phyloP scores from a whole-genome alignment of 2,113 vertebrate genomes.

The Isurus oxyrinchus region DNA sequence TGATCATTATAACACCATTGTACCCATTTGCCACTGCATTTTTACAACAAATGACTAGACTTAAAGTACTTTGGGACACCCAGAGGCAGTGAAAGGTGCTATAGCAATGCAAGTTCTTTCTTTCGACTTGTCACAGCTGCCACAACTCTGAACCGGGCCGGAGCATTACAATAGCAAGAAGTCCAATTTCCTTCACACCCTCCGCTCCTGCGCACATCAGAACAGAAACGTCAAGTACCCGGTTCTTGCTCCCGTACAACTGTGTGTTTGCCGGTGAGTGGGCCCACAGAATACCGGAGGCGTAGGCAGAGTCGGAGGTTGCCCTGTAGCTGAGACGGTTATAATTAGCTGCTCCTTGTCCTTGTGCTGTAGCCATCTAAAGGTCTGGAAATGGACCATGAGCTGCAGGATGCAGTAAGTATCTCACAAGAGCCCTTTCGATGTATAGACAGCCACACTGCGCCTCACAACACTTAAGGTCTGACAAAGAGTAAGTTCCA shows the following conservation, averaged over 20 bases:
- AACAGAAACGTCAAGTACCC: background rate
- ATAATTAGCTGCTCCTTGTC: background rate
- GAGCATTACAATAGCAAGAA: background rate
- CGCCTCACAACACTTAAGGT: background rate
- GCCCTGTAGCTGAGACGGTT: background rate
- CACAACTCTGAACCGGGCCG: too few species aligned
- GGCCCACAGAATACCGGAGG: background rate
- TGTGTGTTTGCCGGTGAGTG: background rate
- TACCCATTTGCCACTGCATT: background rate
- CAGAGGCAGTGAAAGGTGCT: background rate
- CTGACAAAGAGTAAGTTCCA: background rate
- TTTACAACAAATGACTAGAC: background rate
- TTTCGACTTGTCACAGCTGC: background rate
- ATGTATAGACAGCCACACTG: background rate
- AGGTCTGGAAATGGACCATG: background rate
- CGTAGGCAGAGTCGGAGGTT: background rate
- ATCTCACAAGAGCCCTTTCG: background rate
- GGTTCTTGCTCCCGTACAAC: background rate
- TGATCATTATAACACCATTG: background rate
- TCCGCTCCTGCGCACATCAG: too few species aligned
- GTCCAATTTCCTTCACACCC: background rate
- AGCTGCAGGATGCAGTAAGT: background rate
- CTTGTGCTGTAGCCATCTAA: background rate
- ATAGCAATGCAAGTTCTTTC: background rate
- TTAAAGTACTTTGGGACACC: background rate